Evolutionary conservation across 2,888 invertebrate species (phyloP), one percentile per base, ranked within the genome.

Genomic region (Auanema sp.): DNA sequence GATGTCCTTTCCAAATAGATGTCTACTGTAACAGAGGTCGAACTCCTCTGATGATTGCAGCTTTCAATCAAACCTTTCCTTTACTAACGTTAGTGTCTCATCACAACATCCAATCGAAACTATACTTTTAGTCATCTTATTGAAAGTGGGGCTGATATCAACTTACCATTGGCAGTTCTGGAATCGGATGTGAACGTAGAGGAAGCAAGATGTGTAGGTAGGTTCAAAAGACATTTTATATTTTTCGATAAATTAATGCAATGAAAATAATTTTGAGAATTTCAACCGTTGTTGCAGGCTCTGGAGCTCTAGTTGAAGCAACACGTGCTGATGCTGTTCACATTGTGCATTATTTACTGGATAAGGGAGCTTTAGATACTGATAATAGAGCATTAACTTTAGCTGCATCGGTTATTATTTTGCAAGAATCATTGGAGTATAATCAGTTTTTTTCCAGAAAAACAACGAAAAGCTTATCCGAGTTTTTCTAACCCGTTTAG

Each of bases 331-430:
- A 89, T 47, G 90, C 91, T 80, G 85, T 88, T 25, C 87, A 89
- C 25, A 88, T 91, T 43, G 72, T 91, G n/a, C 91, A 92, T 80
- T 84, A 91, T 58, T 85, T 94, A 54, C 85, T 94, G 57, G 88
- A 89, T 75, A 88, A 90, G 81, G 92, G 93, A 21, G 95, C 95
- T 0, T 87, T 90, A 21, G 97, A 97, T 87, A 83, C 84, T n/a
- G 91, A 92, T 64, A 90, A 91, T 65, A 90, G 91, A 72, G 95
- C 95, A 2, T 87, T 95, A 51, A 86, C 68, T 10, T 58, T 77
- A 18, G 76, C 79, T 1, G 71, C 73, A n/a, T 62, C 40, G 57
- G 66, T 71, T 16, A n/a, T n/a, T n/a, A n/a, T n/a, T n/a, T n/a
- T n/a, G n/a, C n/a, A n/a, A n/a, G 18, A 51, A 51, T 16, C 43